Conservation (phyloP, 2,113 vertebrate genomes). For the Vidua chalybeata region DNA sequence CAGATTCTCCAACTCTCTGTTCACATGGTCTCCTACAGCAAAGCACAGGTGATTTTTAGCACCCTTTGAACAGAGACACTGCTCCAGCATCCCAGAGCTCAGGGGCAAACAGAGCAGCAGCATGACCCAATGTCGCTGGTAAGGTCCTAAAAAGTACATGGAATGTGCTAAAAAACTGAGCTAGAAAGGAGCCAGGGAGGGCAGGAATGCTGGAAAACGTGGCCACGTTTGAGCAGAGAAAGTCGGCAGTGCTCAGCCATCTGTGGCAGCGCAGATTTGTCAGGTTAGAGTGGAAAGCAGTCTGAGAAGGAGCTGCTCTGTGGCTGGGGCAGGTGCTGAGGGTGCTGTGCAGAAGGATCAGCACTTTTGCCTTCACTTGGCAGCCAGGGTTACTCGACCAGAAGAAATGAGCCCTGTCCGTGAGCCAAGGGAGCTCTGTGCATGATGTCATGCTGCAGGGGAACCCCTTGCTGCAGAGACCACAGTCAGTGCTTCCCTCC, state of each 20-base stretch:
- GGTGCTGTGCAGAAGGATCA: neutral
- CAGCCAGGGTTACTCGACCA: conserved; percentile 35
- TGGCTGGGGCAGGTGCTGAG: neutral
- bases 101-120: neutral
- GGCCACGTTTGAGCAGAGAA: neutral
- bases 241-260: neutral
- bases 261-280: neutral
- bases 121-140: rapidly evolving
- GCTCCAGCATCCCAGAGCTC: neutral
- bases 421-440: conserved; percentile 8
- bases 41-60: neutral
- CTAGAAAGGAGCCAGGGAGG: neutral
- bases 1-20: neutral
- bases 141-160: neutral
- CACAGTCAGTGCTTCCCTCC: neutral
- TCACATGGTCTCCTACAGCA: neutral
- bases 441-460: conserved; percentile 21
- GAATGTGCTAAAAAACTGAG: neutral
- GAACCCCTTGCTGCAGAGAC: conserved; percentile 9
- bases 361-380: conserved; percentile 6
- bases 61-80: neutral
- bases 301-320: neutral
- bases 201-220: neutral
- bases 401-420: neutral
- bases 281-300: neutral